A percentile compares a stretch with the other conserved stretches of the same genome.
Evolutionary conservation across 2,797 vertebrate species (phyloP).

Genomic region (Chaetodon trifasciatus): DNA sequence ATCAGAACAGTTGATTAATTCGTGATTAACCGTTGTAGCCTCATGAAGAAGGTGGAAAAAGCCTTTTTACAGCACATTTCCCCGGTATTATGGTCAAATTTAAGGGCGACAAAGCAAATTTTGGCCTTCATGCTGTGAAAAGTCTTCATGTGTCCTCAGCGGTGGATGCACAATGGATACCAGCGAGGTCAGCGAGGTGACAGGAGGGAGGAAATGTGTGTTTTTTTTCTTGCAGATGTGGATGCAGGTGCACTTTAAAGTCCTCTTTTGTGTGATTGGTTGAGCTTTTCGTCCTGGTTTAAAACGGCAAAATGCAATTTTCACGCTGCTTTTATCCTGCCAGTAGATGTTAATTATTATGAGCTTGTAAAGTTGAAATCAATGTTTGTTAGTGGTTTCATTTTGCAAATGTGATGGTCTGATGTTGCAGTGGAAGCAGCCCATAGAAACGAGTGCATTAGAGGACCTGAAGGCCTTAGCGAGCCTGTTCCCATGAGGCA

Average conservation of each 20-base stretch:
- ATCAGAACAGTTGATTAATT: too few species aligned
- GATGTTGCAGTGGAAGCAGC: not conserved
- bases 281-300: not conserved
- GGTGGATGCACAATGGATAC: slow-evolving; percentile 42
- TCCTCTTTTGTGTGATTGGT: not conserved
- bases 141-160: slow-evolving; percentile 3
- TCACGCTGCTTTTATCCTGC: not conserved
- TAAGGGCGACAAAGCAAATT: slow-evolving; percentile 5
- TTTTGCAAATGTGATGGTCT: not conserved
- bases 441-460: too few species aligned
- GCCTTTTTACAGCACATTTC: too few species aligned
- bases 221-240: not conserved
- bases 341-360: not conserved
- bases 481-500: slow-evolving; percentile 7
- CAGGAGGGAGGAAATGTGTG: slow-evolving; percentile 17
- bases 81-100: not conserved
- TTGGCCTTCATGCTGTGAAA: not conserved
- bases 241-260: slow-evolving; percentile 26
- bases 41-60: not conserved
- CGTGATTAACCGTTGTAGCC: too few species aligned
- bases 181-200: slow-evolving; percentile 37
- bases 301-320: not conserved
- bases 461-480: not conserved
- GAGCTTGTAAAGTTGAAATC: not conserved
- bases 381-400: not conserved